A percentile compares a stretch with the other conserved stretches of the same genome.
These are phyloP conservation scores for Psittacula cyanocephala DNA, from an alignment of 2,113 vertebrate species.

Conservation along the genomic window DNA sequence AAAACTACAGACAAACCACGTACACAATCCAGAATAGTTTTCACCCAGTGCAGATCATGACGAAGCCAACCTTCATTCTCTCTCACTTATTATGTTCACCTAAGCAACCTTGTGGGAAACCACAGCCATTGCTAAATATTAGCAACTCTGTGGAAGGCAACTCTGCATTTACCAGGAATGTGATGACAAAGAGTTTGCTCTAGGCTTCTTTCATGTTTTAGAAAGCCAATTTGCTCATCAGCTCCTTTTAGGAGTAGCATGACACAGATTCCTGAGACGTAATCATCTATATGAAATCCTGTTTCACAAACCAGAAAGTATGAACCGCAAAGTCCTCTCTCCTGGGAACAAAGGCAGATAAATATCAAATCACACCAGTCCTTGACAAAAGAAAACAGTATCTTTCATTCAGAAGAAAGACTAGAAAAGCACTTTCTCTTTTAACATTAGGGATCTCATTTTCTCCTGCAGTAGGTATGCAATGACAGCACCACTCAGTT, in stretches of 20 bases:
- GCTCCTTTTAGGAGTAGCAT: constrained; percentile 8
- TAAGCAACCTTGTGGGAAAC: background rate
- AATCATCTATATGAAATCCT: constrained; percentile 1
- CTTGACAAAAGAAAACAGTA: background rate
- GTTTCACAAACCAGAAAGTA: background rate
- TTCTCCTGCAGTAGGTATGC: background rate
- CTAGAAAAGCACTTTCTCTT: background rate
- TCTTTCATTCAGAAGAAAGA: background rate
- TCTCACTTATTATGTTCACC: background rate
- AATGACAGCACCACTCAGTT: background rate
- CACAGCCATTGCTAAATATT: background rate
- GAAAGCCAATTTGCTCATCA: constrained; percentile 25
- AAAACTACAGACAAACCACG: background rate
- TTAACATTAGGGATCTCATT: background rate
- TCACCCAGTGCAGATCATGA: background rate
- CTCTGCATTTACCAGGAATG: constrained; percentile 29
- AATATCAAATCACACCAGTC: background rate
- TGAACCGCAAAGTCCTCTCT: background rate
- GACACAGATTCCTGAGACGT: background rate
- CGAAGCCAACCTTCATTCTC: background rate
- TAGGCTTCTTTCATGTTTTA: constrained; percentile 24
- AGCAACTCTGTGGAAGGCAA: background rate
- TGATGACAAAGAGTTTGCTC: constrained; percentile 40
- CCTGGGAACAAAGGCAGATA: background rate
- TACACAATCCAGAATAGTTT: background rate